A percentile compares a stretch with the other conserved stretches of the same genome.
Evolutionary conservation across 2,888 invertebrate species (phyloP).

Genomic region (Neelides folsomi): DNA sequence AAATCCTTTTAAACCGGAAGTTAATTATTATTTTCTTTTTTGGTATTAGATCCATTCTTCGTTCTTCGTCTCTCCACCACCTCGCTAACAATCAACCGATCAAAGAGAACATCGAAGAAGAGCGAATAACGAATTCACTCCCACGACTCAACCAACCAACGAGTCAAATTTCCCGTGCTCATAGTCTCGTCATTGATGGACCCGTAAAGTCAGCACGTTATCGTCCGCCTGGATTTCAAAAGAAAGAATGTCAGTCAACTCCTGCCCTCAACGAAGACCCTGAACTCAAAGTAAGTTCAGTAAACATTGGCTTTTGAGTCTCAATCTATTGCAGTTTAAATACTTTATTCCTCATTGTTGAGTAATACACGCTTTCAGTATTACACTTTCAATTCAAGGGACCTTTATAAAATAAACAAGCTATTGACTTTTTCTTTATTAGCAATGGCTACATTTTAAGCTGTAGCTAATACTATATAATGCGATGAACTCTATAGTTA

Average conservation of each 20-base stretch:
- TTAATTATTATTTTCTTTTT: no score
- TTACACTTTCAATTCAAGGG: no score
- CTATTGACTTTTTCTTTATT: no score
- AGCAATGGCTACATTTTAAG: no score
- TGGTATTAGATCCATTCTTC: constrained; percentile 25
- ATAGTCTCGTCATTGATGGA: constrained; percentile 27
- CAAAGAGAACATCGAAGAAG: constrained; percentile 31
- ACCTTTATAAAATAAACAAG: no score
- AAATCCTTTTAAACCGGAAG: no score
- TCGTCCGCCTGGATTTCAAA: constrained; percentile 60
- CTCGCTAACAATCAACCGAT: constrained; percentile 32
- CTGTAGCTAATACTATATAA: no score
- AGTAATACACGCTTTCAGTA: no score
- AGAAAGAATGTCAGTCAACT: constrained; percentile 25
- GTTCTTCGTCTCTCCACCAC: constrained; percentile 32
- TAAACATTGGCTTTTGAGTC: no score
- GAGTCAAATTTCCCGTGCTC: constrained; percentile 28
- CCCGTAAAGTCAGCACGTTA: constrained; percentile 76
- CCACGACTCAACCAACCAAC: constrained; percentile 30
- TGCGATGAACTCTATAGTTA: no score
- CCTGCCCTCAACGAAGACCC: constrained; percentile 28
- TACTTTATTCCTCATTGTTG: no score
- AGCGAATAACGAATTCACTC: constrained; percentile 30
- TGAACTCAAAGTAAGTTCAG: constrained; percentile 3
- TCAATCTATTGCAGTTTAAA: no score